Base-by-base conservation (phyloP, 2,888 invertebrate genomes). In the Melinaea menophilus region DNA sequence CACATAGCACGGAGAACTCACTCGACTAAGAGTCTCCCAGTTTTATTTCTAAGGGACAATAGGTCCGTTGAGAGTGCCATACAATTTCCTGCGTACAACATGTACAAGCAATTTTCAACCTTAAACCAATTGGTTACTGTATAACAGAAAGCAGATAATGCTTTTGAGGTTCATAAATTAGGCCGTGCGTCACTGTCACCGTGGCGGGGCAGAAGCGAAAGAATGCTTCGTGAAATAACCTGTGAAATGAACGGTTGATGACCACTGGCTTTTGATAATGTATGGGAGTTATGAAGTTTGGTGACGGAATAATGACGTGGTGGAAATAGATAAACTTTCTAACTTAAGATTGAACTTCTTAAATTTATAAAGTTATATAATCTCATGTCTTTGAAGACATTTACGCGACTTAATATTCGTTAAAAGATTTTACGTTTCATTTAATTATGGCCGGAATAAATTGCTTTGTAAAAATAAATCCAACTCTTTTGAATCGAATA, bases 141-240 rank as follows among this genome's bases (percentile, higher is more conserved):
- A 48, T 11, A 56, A 4, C 58, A n/a, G 64, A 46, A 51, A 51
- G 75, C 67, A 73, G 58, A 71, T 66, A 69, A 72, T 78, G 71
- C 69, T 66, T 78, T 78, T 82, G 72, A 68, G 72, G 75, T 79
- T 72, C 78, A 81, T 82, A 86, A 87, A 88, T 88, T 87, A 84
- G 82, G 83, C 78, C 77, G 86, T 88, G 80, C 80, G 81, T 89
- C 88, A 86, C 80, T 87, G 88, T 88, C 88, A 79, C 71, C 71
- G 71, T 70, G 72, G 79, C 73, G 74, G 69, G 73, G 67, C 69
- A 72, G 73, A 78, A 78, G 76, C 74, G 79, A 80, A 84, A 78
- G 78, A 80, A 79, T 79, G 77, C 77, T 73, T 74, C 74, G 82
- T 83, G 22, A 22, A 85, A 86, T 86, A 85, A 85, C 84, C 83